Conservation (phyloP, 1,140 invertebrate genomes). For the Listronotus bonariensis region DNA sequence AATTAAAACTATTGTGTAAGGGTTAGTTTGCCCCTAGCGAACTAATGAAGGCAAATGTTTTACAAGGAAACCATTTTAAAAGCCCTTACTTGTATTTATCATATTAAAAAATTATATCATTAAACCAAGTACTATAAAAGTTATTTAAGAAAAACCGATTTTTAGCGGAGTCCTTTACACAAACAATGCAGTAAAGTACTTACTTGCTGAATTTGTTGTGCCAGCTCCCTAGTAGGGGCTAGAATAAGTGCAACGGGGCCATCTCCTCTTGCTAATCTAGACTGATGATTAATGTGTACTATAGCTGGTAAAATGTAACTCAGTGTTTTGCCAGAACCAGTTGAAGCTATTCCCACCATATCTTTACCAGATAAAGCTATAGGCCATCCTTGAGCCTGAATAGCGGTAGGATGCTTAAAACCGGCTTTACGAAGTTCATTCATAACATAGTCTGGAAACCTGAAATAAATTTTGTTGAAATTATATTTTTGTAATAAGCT, state of each 20-base stretch:
- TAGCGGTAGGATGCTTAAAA: slow-evolving; percentile 85
- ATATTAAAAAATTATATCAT: no score
- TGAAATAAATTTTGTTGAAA: no score
- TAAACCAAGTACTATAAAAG: no score
- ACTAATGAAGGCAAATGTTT: no score
- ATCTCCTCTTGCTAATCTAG: slow-evolving; percentile 79
- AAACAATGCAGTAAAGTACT: no score
- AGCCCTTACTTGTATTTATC: no score
- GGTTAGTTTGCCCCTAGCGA: no score
- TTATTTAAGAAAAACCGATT: no score
- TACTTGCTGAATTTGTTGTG: slow-evolving; percentile 96
- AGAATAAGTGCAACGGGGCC: slow-evolving; percentile 91
- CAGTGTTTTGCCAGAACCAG: slow-evolving; percentile 91
- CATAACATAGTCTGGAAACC: slow-evolving; percentile 78
- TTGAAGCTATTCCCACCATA: slow-evolving; percentile 94
- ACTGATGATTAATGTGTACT: slow-evolving; percentile 92
- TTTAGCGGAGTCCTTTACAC: no score
- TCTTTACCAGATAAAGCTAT: slow-evolving; percentile 90
- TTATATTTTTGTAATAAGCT: no score
- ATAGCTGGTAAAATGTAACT: slow-evolving; percentile 84
- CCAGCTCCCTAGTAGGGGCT: slow-evolving; percentile 93
- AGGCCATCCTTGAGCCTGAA: slow-evolving; percentile 91
- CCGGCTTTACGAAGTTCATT: slow-evolving; percentile 79
- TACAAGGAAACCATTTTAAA: no score
- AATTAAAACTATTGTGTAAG: no score